Conservation (phyloP, 2,797 vertebrate genomes). For the Acanthurus tractus region DNA sequence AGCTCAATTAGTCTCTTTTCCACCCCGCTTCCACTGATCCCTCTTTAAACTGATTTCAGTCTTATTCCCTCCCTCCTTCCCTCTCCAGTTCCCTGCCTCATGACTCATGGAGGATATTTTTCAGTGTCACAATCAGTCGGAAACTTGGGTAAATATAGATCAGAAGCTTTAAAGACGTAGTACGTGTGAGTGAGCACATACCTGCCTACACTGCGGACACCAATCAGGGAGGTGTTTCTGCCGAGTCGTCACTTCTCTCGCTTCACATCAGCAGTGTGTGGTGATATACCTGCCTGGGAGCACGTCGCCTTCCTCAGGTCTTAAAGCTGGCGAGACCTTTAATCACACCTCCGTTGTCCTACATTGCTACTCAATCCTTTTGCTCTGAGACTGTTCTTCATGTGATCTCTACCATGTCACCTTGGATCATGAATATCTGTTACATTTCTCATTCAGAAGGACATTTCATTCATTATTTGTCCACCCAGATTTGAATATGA, state of each 20-base stretch:
- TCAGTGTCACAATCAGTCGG: constrained; percentile 68
- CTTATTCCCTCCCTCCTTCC: constrained; percentile 45
- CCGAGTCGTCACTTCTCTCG: constrained; percentile 51
- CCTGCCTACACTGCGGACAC: constrained; percentile 41
- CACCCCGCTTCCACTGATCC: constrained; percentile 63
- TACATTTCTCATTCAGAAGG: background rate
- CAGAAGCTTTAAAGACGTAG: constrained; percentile 63
- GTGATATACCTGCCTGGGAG: constrained; percentile 69
- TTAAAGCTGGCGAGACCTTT: constrained; percentile 47
- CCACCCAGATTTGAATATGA: no score
- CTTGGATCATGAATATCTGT: constrained; percentile 3
- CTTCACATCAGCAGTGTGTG: constrained; percentile 39
- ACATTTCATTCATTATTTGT: no score
- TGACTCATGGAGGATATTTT: constrained; percentile 71
- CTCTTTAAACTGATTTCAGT: constrained; percentile 70
- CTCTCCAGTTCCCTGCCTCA: constrained; percentile 61
- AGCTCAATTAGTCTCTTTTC: constrained; percentile 75
- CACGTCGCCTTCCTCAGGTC: constrained; percentile 67
- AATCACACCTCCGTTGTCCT: constrained; percentile 38
- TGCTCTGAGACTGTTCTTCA: background rate
- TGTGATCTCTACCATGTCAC: constrained; percentile 6
- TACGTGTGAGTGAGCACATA: constrained; percentile 80
- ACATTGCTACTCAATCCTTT: constrained; percentile 12
- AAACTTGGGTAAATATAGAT: constrained; percentile 81
- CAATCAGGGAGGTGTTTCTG: constrained; percentile 61